Evolutionary conservation across 2,888 invertebrate species (phyloP).

Genomic region (Pachliopta kotzebuea): DNA sequence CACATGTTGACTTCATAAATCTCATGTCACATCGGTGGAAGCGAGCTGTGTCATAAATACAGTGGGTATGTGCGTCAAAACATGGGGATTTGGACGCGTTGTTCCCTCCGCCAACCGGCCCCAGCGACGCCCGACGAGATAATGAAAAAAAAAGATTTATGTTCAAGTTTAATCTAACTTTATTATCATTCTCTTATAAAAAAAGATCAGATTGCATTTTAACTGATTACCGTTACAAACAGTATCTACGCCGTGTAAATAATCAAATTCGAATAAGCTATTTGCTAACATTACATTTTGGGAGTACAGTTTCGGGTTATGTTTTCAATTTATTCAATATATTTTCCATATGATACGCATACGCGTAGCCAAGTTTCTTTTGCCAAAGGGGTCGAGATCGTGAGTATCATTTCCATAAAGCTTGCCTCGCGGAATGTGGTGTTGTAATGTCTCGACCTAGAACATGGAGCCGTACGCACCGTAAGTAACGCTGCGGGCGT

Average conservation of each 20-base stretch:
- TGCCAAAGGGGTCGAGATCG: constrained; percentile 63
- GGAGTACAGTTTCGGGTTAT: not conserved
- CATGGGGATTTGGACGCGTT: constrained; percentile 70
- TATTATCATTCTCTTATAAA: constrained; percentile 57
- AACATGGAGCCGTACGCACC: constrained; percentile 66
- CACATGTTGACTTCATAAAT: constrained; percentile 78
- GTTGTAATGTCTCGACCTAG: constrained; percentile 65
- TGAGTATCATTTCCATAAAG: constrained; percentile 68
- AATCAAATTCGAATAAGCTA: not conserved
- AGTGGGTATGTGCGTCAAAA: constrained; percentile 74
- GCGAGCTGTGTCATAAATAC: constrained; percentile 72
- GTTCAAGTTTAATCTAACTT: constrained; percentile 77
- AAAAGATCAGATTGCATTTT: constrained; percentile 48
- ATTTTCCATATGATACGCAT: constrained; percentile 35
- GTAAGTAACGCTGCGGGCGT: constrained; percentile 51
- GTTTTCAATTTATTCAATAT: constrained; percentile 28
- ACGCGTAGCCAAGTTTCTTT: constrained; percentile 61
- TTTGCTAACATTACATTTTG: not conserved
- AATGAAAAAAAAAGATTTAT: constrained; percentile 79
- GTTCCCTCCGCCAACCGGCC: constrained; percentile 53
- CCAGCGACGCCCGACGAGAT: constrained; percentile 59
- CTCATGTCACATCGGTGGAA: constrained; percentile 64
- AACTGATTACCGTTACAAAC: constrained; percentile 49
- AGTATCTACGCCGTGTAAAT: constrained; percentile 41
- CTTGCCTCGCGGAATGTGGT: constrained; percentile 63